Evolutionary conservation across 1,140 invertebrate genomes (phyloP).

Genomic region (Aphidius ervi): DNA sequence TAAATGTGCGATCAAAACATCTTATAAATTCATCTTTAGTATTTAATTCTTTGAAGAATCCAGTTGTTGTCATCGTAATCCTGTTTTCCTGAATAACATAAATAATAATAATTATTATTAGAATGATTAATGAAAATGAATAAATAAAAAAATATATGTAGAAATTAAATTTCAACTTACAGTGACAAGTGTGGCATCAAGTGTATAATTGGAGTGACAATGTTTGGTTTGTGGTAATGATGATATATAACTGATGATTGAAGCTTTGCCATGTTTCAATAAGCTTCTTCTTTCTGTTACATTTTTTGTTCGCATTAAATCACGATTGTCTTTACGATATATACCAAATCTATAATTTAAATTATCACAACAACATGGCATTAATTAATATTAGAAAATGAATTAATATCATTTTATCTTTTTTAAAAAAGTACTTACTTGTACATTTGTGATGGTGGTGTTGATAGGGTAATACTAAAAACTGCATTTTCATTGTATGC

Average conservation of each 20-base stretch:
- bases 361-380: conserved; percentile 15
- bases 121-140: no score
- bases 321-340: conserved; percentile 72
- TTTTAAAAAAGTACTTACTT: conserved; percentile 30
- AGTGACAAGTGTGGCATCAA: conserved; percentile 72
- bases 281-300: conserved; percentile 58
- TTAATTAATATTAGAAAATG: no score
- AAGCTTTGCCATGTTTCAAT: conserved; percentile 67
- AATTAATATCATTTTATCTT: no score
- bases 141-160: background rate
- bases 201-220: conserved; percentile 75
- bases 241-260: conserved; percentile 71
- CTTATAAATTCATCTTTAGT: conserved; percentile 60
- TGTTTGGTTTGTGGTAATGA: conserved; percentile 78
- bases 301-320: conserved; percentile 65
- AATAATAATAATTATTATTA: conserved; percentile 3
- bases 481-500: conserved; percentile 83
- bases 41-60: conserved; percentile 70
- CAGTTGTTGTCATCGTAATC: conserved; percentile 69
- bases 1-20: conserved; percentile 76
- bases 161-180: conserved; percentile 54
- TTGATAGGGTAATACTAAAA: conserved; percentile 62
- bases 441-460: conserved; percentile 27
- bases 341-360: conserved; percentile 54
- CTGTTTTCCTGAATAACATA: conserved; percentile 45